Evolutionary conservation across 2,797 vertebrate genomes (phyloP).

Genomic region (Chelidonichthys spinosus): DNA sequence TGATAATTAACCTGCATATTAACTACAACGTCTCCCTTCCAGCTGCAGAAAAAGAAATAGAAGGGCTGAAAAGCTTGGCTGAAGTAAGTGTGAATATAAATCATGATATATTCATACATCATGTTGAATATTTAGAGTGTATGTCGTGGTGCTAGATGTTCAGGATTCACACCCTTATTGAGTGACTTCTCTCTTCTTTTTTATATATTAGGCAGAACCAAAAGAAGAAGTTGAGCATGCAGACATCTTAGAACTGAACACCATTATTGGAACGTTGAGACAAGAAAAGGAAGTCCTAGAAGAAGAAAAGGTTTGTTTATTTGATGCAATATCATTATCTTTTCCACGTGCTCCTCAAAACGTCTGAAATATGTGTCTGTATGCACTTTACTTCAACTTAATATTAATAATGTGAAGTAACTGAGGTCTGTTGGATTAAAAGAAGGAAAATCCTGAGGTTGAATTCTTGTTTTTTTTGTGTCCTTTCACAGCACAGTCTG

Average conservation of each 20-base stretch:
- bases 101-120: too few relatives aligned
- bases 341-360: neutral
- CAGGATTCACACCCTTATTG: neutral
- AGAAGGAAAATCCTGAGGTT: neutral
- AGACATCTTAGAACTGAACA: slow-evolving; percentile 87
- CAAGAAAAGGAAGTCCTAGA: slow-evolving; percentile 84
- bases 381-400: neutral
- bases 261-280: slow-evolving; percentile 81
- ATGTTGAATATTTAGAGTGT: neutral
- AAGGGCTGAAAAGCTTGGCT: slow-evolving; percentile 83
- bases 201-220: slow-evolving; percentile 65
- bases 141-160: neutral
- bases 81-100: slow-evolving; percentile 82
- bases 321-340: neutral
- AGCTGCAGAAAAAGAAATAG: slow-evolving; percentile 90
- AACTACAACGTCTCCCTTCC: slow-evolving; percentile 59
- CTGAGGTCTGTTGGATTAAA: neutral
- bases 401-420: neutral
- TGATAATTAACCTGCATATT: slow-evolving; percentile 2
- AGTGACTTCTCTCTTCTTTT: slow-evolving; percentile 1
- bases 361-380: neutral
- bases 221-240: slow-evolving; percentile 84
- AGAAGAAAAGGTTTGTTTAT: slow-evolving; percentile 84
- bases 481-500: slow-evolving; percentile 76
- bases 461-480: slow-evolving; percentile 10